Conservation (phyloP, 2,113 vertebrate species). For the Pyrgilauda ruficollis region DNA sequence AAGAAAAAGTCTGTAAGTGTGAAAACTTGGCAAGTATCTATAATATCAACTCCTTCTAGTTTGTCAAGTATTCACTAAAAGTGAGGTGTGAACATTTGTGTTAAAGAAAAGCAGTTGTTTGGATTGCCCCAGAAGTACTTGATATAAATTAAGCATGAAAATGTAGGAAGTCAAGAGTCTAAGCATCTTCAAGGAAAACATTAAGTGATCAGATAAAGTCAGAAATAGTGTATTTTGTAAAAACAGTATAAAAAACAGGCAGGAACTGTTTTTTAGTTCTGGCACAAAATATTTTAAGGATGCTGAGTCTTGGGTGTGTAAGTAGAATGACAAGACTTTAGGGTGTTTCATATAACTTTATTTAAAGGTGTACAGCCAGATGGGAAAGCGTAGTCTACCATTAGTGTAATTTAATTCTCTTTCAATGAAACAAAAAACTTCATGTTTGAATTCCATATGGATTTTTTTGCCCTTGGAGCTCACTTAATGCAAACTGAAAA, state of each 20-base stretch:
- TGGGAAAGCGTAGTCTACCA: not conserved
- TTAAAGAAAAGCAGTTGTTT: not conserved
- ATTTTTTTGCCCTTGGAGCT: not conserved
- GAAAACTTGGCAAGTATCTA: not conserved
- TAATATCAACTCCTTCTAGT: not conserved
- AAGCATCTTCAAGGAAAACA: not conserved
- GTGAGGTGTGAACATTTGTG: not conserved
- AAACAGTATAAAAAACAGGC: not conserved
- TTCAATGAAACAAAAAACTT: rapidly evolving
- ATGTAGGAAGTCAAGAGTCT: not conserved
- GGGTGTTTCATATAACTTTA: not conserved
- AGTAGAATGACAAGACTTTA: not conserved
- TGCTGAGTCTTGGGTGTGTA: not conserved
- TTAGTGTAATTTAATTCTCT: not conserved
- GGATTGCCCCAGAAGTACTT: not conserved
- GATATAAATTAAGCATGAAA: not conserved
- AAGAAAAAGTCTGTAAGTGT: not conserved
- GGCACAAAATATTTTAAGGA: not conserved
- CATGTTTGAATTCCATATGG: rapidly evolving
- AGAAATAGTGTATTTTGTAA: not conserved
- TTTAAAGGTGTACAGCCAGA: not conserved
- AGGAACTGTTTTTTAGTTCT: not conserved
- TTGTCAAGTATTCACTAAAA: not conserved
- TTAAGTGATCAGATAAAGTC: not conserved
- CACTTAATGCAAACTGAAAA: not conserved